Evolutionary conservation across 2,797 vertebrate genomes (phyloP).

Genomic region (Hephaestus fuliginosus): DNA sequence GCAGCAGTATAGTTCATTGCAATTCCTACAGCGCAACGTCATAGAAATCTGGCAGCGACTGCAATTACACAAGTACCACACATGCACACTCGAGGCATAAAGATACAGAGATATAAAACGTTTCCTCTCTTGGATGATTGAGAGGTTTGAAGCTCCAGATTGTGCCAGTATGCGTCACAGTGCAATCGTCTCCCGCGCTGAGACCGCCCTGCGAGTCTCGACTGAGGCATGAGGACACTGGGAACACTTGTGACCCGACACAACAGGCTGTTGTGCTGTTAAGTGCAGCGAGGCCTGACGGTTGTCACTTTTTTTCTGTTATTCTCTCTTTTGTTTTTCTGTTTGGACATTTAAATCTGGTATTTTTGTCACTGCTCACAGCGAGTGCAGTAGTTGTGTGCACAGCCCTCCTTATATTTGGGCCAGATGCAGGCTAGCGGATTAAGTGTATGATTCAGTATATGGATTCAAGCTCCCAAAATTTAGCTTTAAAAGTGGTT

Average conservation of each 20-base stretch:
- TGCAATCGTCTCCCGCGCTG: constrained; percentile 7
- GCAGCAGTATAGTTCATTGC: constrained; percentile 70
- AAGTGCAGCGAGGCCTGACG: background rate
- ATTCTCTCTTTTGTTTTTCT: background rate
- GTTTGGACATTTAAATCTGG: background rate
- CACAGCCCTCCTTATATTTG: background rate
- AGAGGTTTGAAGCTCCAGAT: constrained; percentile 50
- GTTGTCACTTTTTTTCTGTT: background rate
- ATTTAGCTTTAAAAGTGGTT: background rate
- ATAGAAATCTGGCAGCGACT: constrained; percentile 66
- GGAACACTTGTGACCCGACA: constrained; percentile 15
- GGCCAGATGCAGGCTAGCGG: background rate
- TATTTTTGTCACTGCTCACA: background rate
- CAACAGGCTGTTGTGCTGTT: constrained; percentile 10
- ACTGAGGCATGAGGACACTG: constrained; percentile 15
- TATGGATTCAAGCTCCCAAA: background rate
- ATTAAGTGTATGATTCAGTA: background rate
- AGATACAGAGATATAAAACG: constrained; percentile 66
- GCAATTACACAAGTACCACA: constrained; percentile 66
- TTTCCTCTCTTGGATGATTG: constrained; percentile 67
- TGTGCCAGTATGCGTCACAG: constrained; percentile 46
- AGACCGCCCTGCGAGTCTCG: constrained; percentile 28
- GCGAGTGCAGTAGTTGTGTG: background rate
- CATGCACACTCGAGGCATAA: constrained; percentile 59
- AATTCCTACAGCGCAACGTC: constrained; percentile 74